Conservation (phyloP, 2,797 vertebrate genomes). For the Enteromius mattozi region DNA sequence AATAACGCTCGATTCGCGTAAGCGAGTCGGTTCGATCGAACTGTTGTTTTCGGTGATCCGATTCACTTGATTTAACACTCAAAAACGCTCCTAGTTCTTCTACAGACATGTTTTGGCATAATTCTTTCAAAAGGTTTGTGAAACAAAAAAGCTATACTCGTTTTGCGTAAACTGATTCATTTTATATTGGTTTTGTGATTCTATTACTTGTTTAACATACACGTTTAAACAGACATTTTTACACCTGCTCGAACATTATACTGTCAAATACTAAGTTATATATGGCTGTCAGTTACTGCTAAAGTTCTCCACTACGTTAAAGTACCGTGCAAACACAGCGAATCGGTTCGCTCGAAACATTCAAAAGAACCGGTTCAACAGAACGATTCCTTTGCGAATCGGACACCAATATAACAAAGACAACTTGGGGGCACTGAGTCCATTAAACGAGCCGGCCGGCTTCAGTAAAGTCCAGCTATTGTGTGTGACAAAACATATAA, state of each 20-base stretch:
- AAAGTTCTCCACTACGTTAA: background rate
- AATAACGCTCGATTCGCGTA: slow-evolving; percentile 15
- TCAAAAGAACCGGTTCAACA: background rate
- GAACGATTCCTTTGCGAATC: slow-evolving; percentile 35
- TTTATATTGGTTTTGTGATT: background rate
- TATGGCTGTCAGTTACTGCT: too few relatives aligned
- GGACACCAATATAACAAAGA: slow-evolving; percentile 79
- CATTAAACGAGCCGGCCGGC: slow-evolving; percentile 67
- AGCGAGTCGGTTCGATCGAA: slow-evolving; percentile 26
- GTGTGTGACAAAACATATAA: slow-evolving; percentile 17
- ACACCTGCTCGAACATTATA: background rate
- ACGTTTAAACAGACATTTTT: background rate
- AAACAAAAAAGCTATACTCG: background rate
- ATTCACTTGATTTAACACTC: background rate
- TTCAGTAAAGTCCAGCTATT: slow-evolving; percentile 53
- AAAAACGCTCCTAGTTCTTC: background rate
- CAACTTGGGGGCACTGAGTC: slow-evolving; percentile 74
- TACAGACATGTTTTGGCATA: fast-evolving
- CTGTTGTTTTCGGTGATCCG: background rate
- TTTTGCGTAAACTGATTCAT: background rate
- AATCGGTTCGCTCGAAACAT: slow-evolving; percentile 15
- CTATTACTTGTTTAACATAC: background rate
- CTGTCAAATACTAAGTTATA: background rate
- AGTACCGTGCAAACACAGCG: background rate
- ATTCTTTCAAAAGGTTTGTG: too few relatives aligned